A percentile compares a stretch with the other conserved stretches of the same genome.
Conservation (phyloP, 2,797 vertebrate species). For the Hybognathus amarus region DNA sequence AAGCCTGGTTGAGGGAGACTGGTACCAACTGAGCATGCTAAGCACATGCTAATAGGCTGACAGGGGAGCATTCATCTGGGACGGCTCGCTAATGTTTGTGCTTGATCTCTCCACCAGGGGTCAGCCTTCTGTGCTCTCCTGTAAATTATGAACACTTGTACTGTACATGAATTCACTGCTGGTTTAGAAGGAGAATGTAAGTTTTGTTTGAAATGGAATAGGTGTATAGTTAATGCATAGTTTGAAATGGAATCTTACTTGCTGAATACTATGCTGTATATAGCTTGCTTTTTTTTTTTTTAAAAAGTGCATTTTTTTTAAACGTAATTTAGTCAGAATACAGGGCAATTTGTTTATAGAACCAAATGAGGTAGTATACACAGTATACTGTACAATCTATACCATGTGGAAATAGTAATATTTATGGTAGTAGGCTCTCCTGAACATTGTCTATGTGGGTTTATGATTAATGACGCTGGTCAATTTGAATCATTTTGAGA, state of each 20-base stretch:
- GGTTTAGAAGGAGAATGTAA: background rate
- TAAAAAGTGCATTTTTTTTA: no score
- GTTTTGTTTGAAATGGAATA: background rate
- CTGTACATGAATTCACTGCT: background rate
- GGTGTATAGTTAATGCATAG: no score
- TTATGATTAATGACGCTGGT: slow-evolving; percentile 3
- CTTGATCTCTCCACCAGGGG: slow-evolving; percentile 38
- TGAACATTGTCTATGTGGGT: background rate
- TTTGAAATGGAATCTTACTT: background rate
- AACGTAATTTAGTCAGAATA: background rate
- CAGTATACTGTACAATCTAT: background rate
- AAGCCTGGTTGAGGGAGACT: slow-evolving; percentile 34
- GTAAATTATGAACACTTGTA: slow-evolving; percentile 8
- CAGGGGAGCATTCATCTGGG: slow-evolving; percentile 29
- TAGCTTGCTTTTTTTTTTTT: no score
- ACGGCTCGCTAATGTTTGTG: background rate
- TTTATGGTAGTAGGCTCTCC: no score
- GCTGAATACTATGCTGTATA: background rate
- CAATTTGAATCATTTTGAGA: background rate
- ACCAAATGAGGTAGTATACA: background rate
- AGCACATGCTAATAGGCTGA: slow-evolving; percentile 54
- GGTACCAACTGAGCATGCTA: slow-evolving; percentile 44
- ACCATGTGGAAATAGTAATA: background rate
- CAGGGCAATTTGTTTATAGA: background rate
- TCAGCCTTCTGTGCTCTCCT: slow-evolving; percentile 11